Evolutionary conservation across 1,140 invertebrate species (phyloP), one percentile per base, ranked within the genome.

Genomic region (Calosoma granatense): DNA sequence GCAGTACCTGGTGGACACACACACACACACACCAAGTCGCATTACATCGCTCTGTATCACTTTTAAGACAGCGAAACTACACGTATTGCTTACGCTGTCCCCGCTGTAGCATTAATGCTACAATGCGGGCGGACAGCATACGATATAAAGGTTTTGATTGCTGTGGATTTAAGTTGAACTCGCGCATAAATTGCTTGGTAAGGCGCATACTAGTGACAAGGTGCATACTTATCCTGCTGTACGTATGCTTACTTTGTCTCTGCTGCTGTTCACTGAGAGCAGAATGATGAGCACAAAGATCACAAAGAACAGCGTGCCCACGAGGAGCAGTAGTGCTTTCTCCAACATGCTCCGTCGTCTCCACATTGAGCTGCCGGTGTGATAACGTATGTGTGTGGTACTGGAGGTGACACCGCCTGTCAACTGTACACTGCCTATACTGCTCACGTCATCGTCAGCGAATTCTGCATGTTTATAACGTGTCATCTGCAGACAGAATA

Each of bases 401-500:
- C 85, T 87, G 1, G 82, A 81, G 39, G 84, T 81, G 14, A 88
- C 84, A 22, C 78, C 77, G 70, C 86, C 85, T 47, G 81, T 85
- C 41, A 90, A 75, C 60, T 88, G 87, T 11, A 89, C 86, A 17
- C 87, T 89, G 52, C 88, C 88, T 60, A 89, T 82, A 64, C 86
- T 89, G 65, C 83, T 86, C n/a, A 79, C 81, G 67, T 90, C 87
- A 63, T 90, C 87, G 69, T 89, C 86, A 64, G 86, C 85, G 63
- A 90, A 88, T 67, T 88, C 87, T 22, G 87, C 85, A 66, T 89
- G 87, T 72, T 89, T 90, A 65, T 91, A 90, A 58, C 85, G 81
- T 59, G 87, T 88, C 87, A 90, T 90, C 87, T 90, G 77, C n/a
- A 78, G 78, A 59, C 61, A 60, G 19, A 57, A 55, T 58, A n/a